Base-by-base conservation (phyloP, 2,888 invertebrate genomes). In the Dysmachus trigonus region DNA sequence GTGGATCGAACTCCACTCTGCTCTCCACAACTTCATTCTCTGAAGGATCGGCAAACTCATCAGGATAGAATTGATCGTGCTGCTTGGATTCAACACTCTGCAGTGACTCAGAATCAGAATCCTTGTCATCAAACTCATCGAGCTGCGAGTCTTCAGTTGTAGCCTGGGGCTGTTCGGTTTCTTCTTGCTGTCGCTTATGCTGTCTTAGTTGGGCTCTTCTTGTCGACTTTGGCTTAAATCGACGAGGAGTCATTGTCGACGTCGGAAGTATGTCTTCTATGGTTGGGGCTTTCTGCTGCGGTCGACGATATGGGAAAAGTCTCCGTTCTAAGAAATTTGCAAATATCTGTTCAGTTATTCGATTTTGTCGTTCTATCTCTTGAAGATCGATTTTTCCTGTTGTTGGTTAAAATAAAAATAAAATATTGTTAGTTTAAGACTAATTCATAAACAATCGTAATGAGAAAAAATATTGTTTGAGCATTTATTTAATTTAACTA, bases 331-430 rank as follows among this genome's bases (percentile, higher is more conserved):
- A 92, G 90, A 94, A 96, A 87, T 95, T 95, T 90, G 95, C 95
- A 88, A 96, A 93, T 88, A 96, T 95, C 93, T 95, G 95, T 92
- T 95, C 94, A 41, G 96, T 96, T 91, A 96, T 96, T 91, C 94
- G 94, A 93, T 96, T 96, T 93, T 96, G 95, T 88, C 95, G 93
- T 89, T 94, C 95, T 91, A 96, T 91, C 91, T 96, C 95, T 88
- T 93, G 93, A 88, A 92, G 90, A 88, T 93, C 92, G 88, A 91
- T 89, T 88, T 82, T 31, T 33, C 90, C 91, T 91, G 90, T 89
- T 22, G 7, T 22, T 62, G 22, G 18, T 10, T 22, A 62, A 22
- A 53, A 22, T 6, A 6, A 33, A 33, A 2, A 2, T 6, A 47
- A 15, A 47, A 47, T 47, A 18, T 18, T 18, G 18, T 47, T n/a